Evolutionary conservation across 2,113 vertebrate genomes (phyloP), one percentile per base, ranked within the genome.

Genomic region (Piprites chloris): DNA sequence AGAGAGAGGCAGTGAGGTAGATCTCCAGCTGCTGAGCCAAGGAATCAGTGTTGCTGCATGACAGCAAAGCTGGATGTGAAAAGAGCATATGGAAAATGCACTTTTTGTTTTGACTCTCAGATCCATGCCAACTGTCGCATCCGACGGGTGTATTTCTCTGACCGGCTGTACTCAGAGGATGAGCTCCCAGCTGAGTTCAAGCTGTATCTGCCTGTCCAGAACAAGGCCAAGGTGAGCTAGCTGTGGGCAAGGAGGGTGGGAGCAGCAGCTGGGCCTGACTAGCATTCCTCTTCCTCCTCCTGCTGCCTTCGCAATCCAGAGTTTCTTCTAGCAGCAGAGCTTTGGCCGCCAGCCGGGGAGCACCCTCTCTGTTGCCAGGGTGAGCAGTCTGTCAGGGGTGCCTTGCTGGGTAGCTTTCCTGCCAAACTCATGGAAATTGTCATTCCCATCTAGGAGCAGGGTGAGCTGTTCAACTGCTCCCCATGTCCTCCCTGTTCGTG

Each of bases 161-260:
- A 99, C 97, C 98, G 99, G 66, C 98, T 99, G 58, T 99, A 99
- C 96, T 99, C 99, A 0, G 99, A 99, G 94, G 99, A 99, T 17
- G 99, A 99, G 93, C 98, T 99, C 55, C 99, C 99, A 2, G 99
- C 99, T 5, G 99, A 99, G 97, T 99, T 99, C 96, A 99, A 99
- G 97, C 98, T 99, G 4, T 99, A 99, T 49, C 96, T 99, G 62
- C 99, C 99, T 14, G 99, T 99, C 71, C 99, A 99, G 97, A 99
- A 98, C 97, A 99, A 99, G 97, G 98, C 98, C 22, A 99, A 99
- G 98, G 99, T 99, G 85, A 98, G 97, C 58, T n/a, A 14, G 23
- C 32, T 3, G 6, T 62, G 71, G 67, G 58, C 27, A 39, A 16
- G 37, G 67, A 44, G 75, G 79, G 49, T 46, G 50, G 73, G 26